A percentile compares a stretch with the other conserved stretches of the same genome.
These are phyloP conservation scores for Unio delphinus DNA, from an alignment of 2,888 invertebrate genomes.

Conservation along the genomic window DNA sequence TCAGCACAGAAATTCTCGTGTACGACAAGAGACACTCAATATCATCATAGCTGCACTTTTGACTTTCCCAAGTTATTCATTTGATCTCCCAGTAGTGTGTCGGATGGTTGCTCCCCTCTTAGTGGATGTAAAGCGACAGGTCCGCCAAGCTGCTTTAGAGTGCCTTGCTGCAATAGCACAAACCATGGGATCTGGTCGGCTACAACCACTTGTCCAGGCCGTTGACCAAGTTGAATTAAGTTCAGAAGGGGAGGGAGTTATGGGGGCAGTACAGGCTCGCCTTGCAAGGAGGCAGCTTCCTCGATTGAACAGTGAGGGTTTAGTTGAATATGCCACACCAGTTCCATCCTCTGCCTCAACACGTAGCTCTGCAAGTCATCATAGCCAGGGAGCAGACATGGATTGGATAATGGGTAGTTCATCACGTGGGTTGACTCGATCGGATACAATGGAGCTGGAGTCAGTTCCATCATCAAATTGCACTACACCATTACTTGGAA, in stretches of 20 bases:
- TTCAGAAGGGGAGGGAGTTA: conserved; percentile 70
- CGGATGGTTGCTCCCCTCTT: conserved; percentile 72
- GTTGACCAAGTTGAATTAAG: conserved; percentile 72
- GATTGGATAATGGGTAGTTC: conserved; percentile 81
- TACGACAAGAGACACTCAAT: conserved; percentile 83
- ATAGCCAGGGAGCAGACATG: conserved; percentile 77
- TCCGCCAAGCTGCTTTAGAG: conserved; percentile 85
- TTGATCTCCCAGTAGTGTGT: conserved; percentile 75
- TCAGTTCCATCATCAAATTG: conserved; percentile 60
- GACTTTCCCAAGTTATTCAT: conserved; percentile 84
- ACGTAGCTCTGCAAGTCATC: conserved; percentile 45
- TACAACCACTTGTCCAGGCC: conserved; percentile 76
- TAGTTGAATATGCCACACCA: conserved; percentile 83
- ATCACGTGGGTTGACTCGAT: conserved; percentile 48
- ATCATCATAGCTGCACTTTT: conserved; percentile 83
- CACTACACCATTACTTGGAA: conserved; percentile 40
- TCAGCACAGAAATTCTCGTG: conserved; percentile 74
- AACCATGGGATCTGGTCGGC: conserved; percentile 76
- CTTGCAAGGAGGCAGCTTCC: conserved; percentile 84
- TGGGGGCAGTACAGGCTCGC: conserved; percentile 82
- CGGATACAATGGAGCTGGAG: conserved; percentile 60
- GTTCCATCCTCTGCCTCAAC: conserved; percentile 74
- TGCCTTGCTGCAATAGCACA: conserved; percentile 85
- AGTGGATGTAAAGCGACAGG: conserved; percentile 81
- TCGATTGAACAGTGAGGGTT: conserved; percentile 79